Evolutionary conservation across 2,113 vertebrate genomes (phyloP), one percentile per base, ranked within the genome.

Genomic region (Urocolius indicus): DNA sequence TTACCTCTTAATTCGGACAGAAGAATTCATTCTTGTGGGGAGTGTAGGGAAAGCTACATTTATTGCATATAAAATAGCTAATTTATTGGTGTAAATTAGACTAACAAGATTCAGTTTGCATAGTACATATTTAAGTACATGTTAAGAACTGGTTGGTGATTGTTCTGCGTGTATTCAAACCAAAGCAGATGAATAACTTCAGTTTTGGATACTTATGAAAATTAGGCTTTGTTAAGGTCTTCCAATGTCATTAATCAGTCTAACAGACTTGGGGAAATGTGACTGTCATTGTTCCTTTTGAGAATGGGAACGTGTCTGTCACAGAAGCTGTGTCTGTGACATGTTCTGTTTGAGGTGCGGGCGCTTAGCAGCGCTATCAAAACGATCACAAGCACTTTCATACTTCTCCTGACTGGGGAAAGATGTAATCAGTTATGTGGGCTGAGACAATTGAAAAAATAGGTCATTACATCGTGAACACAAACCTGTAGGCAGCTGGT

Each of bases 71-170:
- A 94, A 97, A 98, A 87, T 85, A 96, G 96, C 97, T 97, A 68
- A 97, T 98, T 97, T 97, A 84, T 92, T 91, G 83, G 72, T 97
- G 97, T 97, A 97, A 98, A 98, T 98, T 89, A 97, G 94, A 58
- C 96, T 98, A 97, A 98, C 90, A 94, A 97, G 97, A 84, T 97
- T 97, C 74, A 21, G 82, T 93, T 96, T 97, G 91, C 96, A 78
- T 79, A 84, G 93, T 55, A 68, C 90, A 49, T 94, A 89, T 93
- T 97, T 96, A 96, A 90, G 81, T 85, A 94, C 65, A 49, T 84
- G 96, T 97, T 66, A 94, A 96, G 95, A 87, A 78, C 89, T 94
- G 87, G 9, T 78, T 87, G 95, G 95, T 95, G 90, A 6, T 78
- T 82, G 83, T 41, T 87, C 77, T 85, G 67, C 62, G 6, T 88